Percentiles rank a stretch among this genome's conserved stretches.
phyloP scores from a whole-genome alignment of 2,888 invertebrate genomes.

The Stictocephala bisonia region DNA sequence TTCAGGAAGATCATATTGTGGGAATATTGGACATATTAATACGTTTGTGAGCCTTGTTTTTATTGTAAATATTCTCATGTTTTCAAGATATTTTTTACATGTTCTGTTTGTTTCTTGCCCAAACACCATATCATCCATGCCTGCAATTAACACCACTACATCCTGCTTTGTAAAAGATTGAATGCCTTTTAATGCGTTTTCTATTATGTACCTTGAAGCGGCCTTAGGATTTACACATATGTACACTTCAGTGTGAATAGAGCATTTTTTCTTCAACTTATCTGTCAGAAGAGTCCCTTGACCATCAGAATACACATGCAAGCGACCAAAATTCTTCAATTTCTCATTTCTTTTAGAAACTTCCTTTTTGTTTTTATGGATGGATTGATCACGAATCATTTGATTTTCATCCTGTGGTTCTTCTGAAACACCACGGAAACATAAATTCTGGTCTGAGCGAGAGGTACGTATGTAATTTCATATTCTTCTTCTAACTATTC shows the following conservation, averaged over 20 bases:
- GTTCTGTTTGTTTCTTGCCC: not conserved
- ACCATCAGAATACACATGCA: slow-evolving; percentile 34
- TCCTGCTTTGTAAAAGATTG: not conserved
- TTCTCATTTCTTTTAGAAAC: too few species aligned
- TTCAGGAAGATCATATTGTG: slow-evolving; percentile 17
- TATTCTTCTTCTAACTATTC: too few species aligned
- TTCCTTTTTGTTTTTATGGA: too few species aligned
- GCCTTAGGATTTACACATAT: slow-evolving; percentile 17
- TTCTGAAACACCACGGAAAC: slow-evolving; percentile 31
- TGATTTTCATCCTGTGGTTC: slow-evolving; percentile 1
- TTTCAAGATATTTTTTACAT: slow-evolving; percentile 9
- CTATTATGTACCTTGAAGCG: slow-evolving; percentile 16
- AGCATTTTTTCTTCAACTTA: slow-evolving; percentile 27
- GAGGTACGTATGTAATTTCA: too few species aligned
- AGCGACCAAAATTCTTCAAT: too few species aligned
- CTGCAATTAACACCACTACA: slow-evolving; percentile 15
- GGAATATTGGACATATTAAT: slow-evolving; percentile 20
- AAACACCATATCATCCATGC: slow-evolving; percentile 12
- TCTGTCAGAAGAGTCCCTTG: slow-evolving; percentile 26
- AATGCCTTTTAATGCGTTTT: slow-evolving; percentile 6
- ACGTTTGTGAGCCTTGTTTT: not conserved
- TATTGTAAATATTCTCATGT: not conserved
- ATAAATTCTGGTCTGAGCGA: too few species aligned
- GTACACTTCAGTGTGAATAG: not conserved
- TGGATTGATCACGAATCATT: too few species aligned